These are phyloP conservation scores for Patiria pectinifera DNA, from an alignment of 53 echinoderm and acorn worm species.

Conservation along the genomic window DNA sequence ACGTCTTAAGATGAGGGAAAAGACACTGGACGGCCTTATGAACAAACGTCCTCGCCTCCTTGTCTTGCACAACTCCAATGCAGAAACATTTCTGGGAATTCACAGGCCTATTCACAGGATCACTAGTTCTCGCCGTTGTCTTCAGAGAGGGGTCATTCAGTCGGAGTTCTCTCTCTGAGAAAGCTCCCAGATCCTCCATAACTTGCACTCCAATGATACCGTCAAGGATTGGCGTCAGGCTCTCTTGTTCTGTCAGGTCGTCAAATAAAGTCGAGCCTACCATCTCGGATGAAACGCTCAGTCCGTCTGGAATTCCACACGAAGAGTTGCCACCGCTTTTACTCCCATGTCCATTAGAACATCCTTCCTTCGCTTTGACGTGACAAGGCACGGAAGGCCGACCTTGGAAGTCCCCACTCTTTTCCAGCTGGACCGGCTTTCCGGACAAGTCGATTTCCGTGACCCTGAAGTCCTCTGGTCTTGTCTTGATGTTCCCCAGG, in stretches of 20 bases:
- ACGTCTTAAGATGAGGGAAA: constrained; percentile 71
- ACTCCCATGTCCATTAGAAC: background rate
- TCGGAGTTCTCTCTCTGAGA: constrained; percentile 18
- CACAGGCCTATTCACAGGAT: background rate
- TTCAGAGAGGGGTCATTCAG: background rate
- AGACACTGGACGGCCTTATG: constrained; percentile 66
- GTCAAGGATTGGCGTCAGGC: background rate
- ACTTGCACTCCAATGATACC: background rate
- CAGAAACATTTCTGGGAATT: background rate
- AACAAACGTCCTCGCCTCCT: constrained; percentile 56
- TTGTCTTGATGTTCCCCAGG: constrained; percentile 62
- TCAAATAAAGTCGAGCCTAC: background rate
- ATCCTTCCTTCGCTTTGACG: background rate
- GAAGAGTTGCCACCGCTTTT: background rate
- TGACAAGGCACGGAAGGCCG: background rate
- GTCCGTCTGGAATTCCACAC: background rate
- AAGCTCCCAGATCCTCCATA: constrained; percentile 18
- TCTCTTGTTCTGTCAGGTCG: constrained; percentile 12
- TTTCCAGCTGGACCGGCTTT: constrained; percentile 38
- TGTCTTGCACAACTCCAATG: constrained; percentile 57
- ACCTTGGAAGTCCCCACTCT: background rate
- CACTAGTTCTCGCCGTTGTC: background rate
- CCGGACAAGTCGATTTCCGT: constrained; percentile 72
- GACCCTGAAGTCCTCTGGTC: constrained; percentile 74
- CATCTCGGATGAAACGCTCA: background rate